Conservation (phyloP, 2,113 vertebrate genomes). For the Oophaga pumilio region DNA sequence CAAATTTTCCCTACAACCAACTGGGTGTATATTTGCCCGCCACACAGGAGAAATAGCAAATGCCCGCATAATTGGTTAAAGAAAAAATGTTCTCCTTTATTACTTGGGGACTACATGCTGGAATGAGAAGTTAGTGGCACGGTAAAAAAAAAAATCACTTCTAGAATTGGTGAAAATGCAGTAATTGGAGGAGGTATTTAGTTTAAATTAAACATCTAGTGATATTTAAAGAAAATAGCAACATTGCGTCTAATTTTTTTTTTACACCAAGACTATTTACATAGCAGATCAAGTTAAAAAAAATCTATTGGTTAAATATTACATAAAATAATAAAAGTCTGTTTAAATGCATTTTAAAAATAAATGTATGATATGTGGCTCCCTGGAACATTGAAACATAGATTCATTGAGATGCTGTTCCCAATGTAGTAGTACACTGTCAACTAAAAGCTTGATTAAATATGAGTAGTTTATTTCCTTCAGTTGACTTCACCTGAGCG, state of each 20-base stretch:
- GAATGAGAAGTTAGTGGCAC: too few species aligned
- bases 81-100: too few species aligned
- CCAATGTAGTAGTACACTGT: slow-evolving; percentile 37
- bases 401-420: slow-evolving; percentile 15
- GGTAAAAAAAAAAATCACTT: too few species aligned
- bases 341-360: slow-evolving; percentile 11
- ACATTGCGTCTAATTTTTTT: not conserved
- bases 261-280: not conserved
- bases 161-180: too few species aligned
- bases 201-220: too few species aligned
- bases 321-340: slow-evolving; percentile 4
- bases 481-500: slow-evolving; percentile 44
- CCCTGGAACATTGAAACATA: not conserved
- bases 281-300: not conserved
- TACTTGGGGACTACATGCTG: too few species aligned
- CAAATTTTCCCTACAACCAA: too few species aligned
- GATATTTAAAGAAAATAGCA: not conserved
- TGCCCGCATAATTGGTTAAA: too few species aligned
- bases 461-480: slow-evolving; percentile 48
- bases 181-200: too few species aligned
- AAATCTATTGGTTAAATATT: not conserved
- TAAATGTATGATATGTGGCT: slow-evolving; percentile 5
- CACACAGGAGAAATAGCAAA: too few species aligned
- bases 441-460: slow-evolving; percentile 46
- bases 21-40: too few species aligned